These are phyloP conservation scores for Cisticola juncidis DNA, from an alignment of 2,113 vertebrate species.

Conservation along the genomic window DNA sequence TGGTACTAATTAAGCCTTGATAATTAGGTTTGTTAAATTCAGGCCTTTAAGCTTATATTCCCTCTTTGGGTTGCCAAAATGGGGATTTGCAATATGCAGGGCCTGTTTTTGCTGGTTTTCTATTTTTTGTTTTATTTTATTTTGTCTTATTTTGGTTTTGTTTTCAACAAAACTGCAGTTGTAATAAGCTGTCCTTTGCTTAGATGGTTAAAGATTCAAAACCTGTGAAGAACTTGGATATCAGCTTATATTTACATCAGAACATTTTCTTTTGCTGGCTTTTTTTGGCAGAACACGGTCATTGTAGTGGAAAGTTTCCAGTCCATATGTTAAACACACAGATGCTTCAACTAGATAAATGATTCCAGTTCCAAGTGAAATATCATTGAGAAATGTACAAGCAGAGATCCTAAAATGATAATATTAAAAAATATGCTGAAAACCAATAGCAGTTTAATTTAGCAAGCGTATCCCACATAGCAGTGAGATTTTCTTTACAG, in stretches of 20 bases:
- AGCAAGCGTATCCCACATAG: rapidly evolving
- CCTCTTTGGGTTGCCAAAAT: slow-evolving; percentile 83
- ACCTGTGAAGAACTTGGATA: neutral
- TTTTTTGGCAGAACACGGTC: slow-evolving; percentile 33
- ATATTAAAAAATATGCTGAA: neutral
- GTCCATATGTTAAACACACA: slow-evolving; percentile 39
- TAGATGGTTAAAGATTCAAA: neutral
- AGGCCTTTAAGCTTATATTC: slow-evolving; percentile 92
- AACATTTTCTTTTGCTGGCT: slow-evolving; percentile 28
- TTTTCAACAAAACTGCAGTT: neutral
- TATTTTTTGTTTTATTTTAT: neutral
- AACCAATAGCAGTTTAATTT: neutral
- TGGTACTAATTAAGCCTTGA: slow-evolving; percentile 99
- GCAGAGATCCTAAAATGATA: neutral
- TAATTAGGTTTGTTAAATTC: slow-evolving; percentile 99
- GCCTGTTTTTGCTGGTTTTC: slow-evolving; percentile 43
- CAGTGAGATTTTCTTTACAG: neutral
- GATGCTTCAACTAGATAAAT: slow-evolving; percentile 1
- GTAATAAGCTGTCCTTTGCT: neutral
- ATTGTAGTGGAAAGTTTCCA: slow-evolving; percentile 42
- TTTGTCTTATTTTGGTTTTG: neutral
- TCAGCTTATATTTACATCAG: slow-evolving; percentile 23
- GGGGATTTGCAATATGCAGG: slow-evolving; percentile 58
- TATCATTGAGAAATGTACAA: neutral
- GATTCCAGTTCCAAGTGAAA: slow-evolving; percentile 19